phyloP scores from a whole-genome alignment of 2,888 invertebrate species.

The Pammene aurita region DNA sequence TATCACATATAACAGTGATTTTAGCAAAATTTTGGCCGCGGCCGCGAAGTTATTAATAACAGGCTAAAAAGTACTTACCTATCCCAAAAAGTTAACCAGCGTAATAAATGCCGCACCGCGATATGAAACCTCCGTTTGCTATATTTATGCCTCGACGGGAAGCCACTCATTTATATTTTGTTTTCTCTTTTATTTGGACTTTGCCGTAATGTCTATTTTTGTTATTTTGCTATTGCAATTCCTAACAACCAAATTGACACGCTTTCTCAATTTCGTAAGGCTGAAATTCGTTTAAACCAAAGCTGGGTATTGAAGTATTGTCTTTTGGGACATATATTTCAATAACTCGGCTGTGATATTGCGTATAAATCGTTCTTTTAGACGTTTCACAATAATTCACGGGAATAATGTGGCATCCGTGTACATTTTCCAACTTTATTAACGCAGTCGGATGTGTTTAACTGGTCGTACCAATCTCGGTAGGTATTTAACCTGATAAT shows the following conservation, averaged over 20 bases:
- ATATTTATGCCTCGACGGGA: too few species aligned
- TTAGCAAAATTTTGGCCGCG: too few species aligned
- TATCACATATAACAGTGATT: too few species aligned
- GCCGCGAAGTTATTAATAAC: too few species aligned
- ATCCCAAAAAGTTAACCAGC: too few species aligned
- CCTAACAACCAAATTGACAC: conserved; percentile 51
- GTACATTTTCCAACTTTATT: conserved; percentile 57
- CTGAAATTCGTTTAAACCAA: conserved; percentile 52
- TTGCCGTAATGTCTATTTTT: conserved; percentile 46
- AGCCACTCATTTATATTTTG: too few species aligned
- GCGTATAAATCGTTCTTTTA: conserved; percentile 77
- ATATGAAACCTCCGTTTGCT: too few species aligned
- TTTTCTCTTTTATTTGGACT: too few species aligned
- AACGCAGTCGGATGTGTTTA: conserved; percentile 43
- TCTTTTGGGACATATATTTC: conserved; percentile 80
- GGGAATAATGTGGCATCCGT: conserved; percentile 67
- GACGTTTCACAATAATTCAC: conserved; percentile 74
- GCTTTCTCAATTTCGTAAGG: conserved; percentile 54
- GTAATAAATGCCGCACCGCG: too few species aligned
- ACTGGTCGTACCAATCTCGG: too few species aligned
- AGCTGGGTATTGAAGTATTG: conserved; percentile 58
- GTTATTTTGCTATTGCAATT: conserved; percentile 60
- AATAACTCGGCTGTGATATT: conserved; percentile 73
- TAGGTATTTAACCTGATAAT: too few species aligned
- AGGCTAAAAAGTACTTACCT: too few species aligned